Percentiles rank a stretch among this genome's conserved stretches.
Conservation (phyloP, 2,888 invertebrate genomes). For the Troides aeacus region DNA sequence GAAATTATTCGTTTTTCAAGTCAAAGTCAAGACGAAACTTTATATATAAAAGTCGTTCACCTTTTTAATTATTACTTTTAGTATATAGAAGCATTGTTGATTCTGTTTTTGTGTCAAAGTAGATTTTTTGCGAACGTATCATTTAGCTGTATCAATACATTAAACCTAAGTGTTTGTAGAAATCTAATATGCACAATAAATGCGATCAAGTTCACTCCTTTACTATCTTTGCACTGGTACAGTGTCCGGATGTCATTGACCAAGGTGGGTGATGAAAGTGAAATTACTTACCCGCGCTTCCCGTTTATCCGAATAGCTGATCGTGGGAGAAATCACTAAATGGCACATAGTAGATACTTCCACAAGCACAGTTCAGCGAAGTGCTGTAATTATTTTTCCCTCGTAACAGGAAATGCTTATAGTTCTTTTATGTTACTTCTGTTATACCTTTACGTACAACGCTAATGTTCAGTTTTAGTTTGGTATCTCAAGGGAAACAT, state of each 20-base stretch:
- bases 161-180: background rate
- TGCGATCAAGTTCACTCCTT: background rate
- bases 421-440: conserved; percentile 14
- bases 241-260: conserved; percentile 53
- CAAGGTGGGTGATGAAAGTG: conserved; percentile 65
- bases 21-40: too few species aligned
- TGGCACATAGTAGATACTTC: conserved; percentile 15
- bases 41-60: too few species aligned
- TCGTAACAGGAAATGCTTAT: conserved; percentile 15
- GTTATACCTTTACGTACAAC: background rate
- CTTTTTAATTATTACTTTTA: too few species aligned
- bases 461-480: background rate
- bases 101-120: too few species aligned
- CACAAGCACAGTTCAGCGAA: conserved; percentile 28
- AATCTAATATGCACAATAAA: background rate
- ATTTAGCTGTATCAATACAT: background rate
- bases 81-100: too few species aligned
- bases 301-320: conserved; percentile 48
- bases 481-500: conserved; percentile 8
- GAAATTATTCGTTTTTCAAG: too few species aligned
- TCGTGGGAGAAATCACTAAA: conserved; percentile 50
- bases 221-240: conserved; percentile 3
- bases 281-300: conserved; percentile 55
- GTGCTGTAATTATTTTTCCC: conserved; percentile 13
- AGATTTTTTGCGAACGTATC: too few species aligned